Base-by-base conservation (phyloP, 2,113 vertebrate species). In the Redunca redunca region DNA sequence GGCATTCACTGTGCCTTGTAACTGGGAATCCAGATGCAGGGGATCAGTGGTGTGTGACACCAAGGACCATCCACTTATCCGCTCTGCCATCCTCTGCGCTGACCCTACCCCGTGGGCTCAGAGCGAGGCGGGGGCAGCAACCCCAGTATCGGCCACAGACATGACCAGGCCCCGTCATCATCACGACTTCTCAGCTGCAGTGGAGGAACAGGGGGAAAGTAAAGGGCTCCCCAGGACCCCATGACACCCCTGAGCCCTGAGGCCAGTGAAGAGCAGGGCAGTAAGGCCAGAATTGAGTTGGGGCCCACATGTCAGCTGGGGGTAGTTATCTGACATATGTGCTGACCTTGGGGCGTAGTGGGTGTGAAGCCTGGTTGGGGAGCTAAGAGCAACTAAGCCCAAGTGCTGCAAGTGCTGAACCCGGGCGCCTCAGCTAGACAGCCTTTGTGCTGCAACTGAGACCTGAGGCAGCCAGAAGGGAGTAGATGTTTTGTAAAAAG, bases 311-410 rank as follows among this genome's bases (percentile, higher is more conserved):
- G 1, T 16, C 60, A n/a, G 40, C 14, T 52, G 86, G 71, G 85
- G 58, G 33, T 89, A 53, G n/a, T 58, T 43, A 33, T 17, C 90
- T 17, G 15, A 52, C 46, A 4, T 14, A 11, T 2, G 17, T 50
- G 21, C 58, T 64, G 52, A 85, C 10, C 12, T 4, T 28, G 25
- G 13, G 40, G 40, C 7, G 2, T n/a, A 2, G 3, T 13, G 36
- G 26, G 17, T 52, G 12, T 33, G 28, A 52, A 33, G 46, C 48
- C 17, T 13, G 30, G 30, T 33, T 0, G 2, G 28, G 46, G 46
- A 80, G 9, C 46, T 50, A 3, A 33, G 46, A 13, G 21, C 19
- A 3, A 0, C 19, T 12, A 25, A 25, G n/a, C 10, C 5, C 0
- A 10, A 74, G n/a, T 1, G 21, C 36, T n/a, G 2, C 67, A 6